These are phyloP conservation scores for Eolophus roseicapilla DNA, from an alignment of 2,113 vertebrate genomes.

Conservation along the genomic window DNA sequence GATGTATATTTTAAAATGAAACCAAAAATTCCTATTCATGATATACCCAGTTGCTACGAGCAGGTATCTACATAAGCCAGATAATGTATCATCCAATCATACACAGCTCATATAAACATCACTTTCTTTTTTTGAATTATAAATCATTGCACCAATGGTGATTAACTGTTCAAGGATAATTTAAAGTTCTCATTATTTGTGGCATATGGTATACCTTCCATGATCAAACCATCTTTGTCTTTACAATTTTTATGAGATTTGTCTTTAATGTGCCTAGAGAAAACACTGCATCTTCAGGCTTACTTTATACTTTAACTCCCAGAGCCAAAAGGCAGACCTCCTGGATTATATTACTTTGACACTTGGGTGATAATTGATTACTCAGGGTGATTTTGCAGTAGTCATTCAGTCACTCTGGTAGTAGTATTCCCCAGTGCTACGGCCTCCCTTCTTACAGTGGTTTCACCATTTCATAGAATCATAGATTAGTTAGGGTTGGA, in stretches of 20 bases:
- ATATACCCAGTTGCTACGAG: not conserved
- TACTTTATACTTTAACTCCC: not conserved
- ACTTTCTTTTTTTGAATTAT: not conserved
- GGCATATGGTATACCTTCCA: not conserved
- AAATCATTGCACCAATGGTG: not conserved
- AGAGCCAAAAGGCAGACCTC: not conserved
- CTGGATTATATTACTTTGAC: not conserved
- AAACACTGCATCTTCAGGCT: not conserved
- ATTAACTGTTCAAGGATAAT: not conserved
- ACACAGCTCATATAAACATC: not conserved
- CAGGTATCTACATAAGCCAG: not conserved
- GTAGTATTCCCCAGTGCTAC: not conserved
- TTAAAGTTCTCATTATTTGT: not conserved
- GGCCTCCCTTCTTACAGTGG: not conserved
- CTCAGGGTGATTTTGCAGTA: not conserved
- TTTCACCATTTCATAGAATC: not conserved
- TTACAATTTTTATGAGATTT: not conserved
- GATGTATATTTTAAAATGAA: rapidly evolving
- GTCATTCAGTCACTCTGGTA: not conserved
- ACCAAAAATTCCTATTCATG: not conserved
- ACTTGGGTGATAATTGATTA: not conserved
- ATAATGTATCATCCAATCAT: rapidly evolving
- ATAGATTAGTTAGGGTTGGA: too few relatives aligned
- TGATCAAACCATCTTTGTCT: not conserved
- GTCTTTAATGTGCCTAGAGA: not conserved